These are phyloP conservation scores for Brachylomia viminalis DNA, from an alignment of 2,888 invertebrate genomes.

Conservation along the genomic window DNA sequence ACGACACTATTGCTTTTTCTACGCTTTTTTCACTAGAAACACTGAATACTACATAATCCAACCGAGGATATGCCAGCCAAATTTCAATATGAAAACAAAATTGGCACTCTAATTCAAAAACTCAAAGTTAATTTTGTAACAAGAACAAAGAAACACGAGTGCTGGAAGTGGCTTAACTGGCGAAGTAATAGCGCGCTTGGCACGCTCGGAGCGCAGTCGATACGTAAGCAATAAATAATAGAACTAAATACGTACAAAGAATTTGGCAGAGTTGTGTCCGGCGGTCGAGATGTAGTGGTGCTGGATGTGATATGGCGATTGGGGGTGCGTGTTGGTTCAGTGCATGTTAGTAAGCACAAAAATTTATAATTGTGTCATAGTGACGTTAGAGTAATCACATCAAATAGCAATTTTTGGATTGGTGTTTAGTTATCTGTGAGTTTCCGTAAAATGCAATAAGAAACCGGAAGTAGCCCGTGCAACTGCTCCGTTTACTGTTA, in stretches of 20 bases:
- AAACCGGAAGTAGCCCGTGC: no score
- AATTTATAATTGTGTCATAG: not conserved
- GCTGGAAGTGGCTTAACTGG: slow-evolving; percentile 76
- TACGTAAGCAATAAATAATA: slow-evolving; percentile 86
- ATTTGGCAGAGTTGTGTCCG: slow-evolving; percentile 87
- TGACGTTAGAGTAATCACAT: no score
- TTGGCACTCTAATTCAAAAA: slow-evolving; percentile 69
- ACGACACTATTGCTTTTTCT: not conserved
- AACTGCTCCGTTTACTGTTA: no score
- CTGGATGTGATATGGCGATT: slow-evolving; percentile 72
- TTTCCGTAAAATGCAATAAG: not conserved
- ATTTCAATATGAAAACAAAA: slow-evolving; percentile 68
- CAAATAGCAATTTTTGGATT: not conserved
- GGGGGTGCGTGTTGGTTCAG: accelerated
- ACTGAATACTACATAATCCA: slow-evolving; percentile 1
- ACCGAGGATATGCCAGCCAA: slow-evolving; percentile 39
- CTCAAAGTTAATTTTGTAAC: slow-evolving; percentile 70
- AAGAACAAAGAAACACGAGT: slow-evolving; percentile 77
- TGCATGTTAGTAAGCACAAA: not conserved
- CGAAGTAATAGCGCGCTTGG: slow-evolving; percentile 81
- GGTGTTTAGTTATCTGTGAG: not conserved
- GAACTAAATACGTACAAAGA: slow-evolving; percentile 87
- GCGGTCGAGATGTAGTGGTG: slow-evolving; percentile 64
- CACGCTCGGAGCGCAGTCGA: slow-evolving; percentile 82
- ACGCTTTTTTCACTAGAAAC: not conserved